Conservation (phyloP, 2,113 vertebrate genomes). For the Nerophis ophidion region DNA sequence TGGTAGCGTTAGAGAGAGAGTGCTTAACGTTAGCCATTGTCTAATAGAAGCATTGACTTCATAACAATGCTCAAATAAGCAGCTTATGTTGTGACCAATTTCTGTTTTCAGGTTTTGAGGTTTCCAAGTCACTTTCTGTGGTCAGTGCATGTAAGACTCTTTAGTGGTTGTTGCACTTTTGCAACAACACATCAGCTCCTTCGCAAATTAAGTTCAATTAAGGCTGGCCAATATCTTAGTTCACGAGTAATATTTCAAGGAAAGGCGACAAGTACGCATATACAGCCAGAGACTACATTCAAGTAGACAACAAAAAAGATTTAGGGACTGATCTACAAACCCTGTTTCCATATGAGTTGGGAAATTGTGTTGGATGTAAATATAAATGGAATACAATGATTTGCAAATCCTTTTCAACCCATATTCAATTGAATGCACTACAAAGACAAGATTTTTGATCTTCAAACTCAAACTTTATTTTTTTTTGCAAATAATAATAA, state of each 20-base stretch:
- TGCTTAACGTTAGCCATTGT: neutral
- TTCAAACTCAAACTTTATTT: too few species aligned
- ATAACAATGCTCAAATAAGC: neutral
- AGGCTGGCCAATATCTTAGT: constrained; percentile 39
- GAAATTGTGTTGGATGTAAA: too few species aligned
- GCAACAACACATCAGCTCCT: constrained; percentile 45
- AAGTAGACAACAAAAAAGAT: neutral
- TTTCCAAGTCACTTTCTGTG: constrained; percentile 19
- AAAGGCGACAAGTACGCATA: constrained; percentile 23
- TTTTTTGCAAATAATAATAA: too few species aligned
- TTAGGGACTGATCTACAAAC: too few species aligned
- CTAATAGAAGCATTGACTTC: neutral
- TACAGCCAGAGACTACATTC: constrained; percentile 15
- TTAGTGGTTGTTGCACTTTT: constrained; percentile 14
- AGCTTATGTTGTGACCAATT: constrained; percentile 1
- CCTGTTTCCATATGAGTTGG: too few species aligned
- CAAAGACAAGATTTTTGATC: too few species aligned
- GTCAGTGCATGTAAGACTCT: constrained; percentile 27
- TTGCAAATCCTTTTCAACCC: too few species aligned
- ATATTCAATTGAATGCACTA: too few species aligned
- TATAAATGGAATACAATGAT: too few species aligned
- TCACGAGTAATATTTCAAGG: constrained; percentile 21
- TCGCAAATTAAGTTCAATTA: constrained; percentile 42
- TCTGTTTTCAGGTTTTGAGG: constrained; percentile 7
- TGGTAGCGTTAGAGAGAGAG: neutral